These are phyloP conservation scores for Eudyptes chrysolophus DNA, from an alignment of 2,113 vertebrate genomes.

Conservation along the genomic window DNA sequence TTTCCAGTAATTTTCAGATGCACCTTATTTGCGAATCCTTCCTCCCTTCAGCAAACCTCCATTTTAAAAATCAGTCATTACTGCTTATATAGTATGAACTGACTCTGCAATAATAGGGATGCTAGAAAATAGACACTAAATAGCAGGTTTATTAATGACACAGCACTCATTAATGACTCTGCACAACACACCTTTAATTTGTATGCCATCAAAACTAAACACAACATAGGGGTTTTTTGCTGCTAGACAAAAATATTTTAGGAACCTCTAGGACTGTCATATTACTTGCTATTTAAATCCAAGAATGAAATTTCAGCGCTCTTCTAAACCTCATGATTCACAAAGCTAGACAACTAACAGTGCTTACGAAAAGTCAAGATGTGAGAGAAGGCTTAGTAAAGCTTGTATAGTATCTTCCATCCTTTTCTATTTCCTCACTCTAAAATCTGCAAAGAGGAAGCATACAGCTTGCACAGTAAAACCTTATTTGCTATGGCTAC, in stretches of 20 bases:
- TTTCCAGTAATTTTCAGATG: background rate
- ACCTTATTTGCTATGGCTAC: background rate
- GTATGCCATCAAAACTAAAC: background rate
- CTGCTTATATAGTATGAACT: background rate
- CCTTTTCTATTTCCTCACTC: background rate
- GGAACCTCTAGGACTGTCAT: background rate
- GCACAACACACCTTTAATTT: background rate
- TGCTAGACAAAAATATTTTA: background rate
- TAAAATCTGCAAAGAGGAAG: background rate
- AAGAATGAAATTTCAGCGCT: background rate
- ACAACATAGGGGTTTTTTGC: fast-evolving
- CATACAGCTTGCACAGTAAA: background rate
- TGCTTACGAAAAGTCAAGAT: background rate
- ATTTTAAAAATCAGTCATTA: background rate
- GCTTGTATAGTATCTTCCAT: background rate
- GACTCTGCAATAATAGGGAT: background rate
- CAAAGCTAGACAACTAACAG: background rate
- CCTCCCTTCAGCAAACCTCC: background rate
- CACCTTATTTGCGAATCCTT: background rate
- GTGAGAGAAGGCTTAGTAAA: background rate
- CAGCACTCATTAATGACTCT: background rate
- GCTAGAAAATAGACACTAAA: background rate
- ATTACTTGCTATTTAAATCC: background rate
- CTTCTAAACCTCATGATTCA: background rate
- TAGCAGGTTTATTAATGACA: background rate